phyloP scores from a whole-genome alignment of 2,888 invertebrate genomes.

The Gerris lacustris region DNA sequence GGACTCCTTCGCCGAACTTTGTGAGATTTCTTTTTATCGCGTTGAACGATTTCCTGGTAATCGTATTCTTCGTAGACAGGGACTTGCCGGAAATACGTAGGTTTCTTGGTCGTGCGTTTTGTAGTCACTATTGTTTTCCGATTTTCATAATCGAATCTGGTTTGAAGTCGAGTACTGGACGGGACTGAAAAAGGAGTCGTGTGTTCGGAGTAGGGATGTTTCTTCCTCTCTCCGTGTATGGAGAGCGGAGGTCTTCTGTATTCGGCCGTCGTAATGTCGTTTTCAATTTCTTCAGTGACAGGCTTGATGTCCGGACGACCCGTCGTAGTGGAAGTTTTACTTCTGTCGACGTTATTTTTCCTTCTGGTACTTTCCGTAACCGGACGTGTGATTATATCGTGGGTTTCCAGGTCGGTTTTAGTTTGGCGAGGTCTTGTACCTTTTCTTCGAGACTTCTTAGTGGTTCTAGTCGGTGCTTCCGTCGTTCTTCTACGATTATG shows the following conservation, averaged over 20 bases:
- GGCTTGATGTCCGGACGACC: conserved; percentile 4
- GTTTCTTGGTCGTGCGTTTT: background rate
- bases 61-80: background rate
- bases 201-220: conserved; percentile 11
- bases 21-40: no score
- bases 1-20: no score
- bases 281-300: conserved; percentile 17
- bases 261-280: conserved; percentile 16
- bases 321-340: background rate
- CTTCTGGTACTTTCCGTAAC: no score
- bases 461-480: background rate
- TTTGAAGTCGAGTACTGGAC: background rate
- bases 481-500: background rate
- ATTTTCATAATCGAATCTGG: conserved; percentile 6
- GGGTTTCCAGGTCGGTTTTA: background rate
- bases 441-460: background rate
- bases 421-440: background rate
- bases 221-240: conserved; percentile 9
- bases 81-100: background rate
- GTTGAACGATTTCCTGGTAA: no score
- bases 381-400: background rate
- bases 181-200: conserved; percentile 13
- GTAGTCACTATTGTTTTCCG: background rate
- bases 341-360: background rate
- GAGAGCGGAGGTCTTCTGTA: conserved; percentile 14